phyloP scores from a whole-genome alignment of 2,888 invertebrate genomes.

The Allolobophora icterica region DNA sequence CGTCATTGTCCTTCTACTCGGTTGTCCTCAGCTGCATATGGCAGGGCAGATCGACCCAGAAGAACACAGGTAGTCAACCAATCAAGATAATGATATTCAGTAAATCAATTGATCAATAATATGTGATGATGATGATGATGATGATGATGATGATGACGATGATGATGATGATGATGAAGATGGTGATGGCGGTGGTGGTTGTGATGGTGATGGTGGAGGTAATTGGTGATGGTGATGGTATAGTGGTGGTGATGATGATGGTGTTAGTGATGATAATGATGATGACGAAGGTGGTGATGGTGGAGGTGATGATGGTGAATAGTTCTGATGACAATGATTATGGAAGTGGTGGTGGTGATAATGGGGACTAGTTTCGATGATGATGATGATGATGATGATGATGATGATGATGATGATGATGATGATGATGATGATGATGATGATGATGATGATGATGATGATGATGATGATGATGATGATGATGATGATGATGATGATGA shows the following conservation, averaged over 20 bases:
- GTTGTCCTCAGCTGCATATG: slow-evolving; percentile 47
- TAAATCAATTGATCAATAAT: neutral
- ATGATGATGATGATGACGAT: neutral
- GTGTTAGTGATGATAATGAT: too few species aligned
- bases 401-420: too few species aligned
- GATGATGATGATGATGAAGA: neutral
- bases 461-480: neutral
- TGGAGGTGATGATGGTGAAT: neutral
- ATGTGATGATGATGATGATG: neutral
- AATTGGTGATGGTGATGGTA: too few species aligned
- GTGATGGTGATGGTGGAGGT: too few species aligned
- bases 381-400: too few species aligned
- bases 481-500: neutral
- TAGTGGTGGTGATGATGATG: too few species aligned
- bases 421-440: neutral
- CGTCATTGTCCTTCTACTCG: slow-evolving; percentile 38
- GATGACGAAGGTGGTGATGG: neutral
- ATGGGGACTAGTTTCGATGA: neutral
- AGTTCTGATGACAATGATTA: neutral
- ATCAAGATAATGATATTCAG: neutral
- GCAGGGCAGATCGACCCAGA: slow-evolving; percentile 32
- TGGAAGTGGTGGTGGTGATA: neutral
- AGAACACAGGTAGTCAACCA: neutral
- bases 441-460: neutral
- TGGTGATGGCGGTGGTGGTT: too few species aligned